Conservation (phyloP, 2,888 invertebrate genomes). For the Bibio marci region DNA sequence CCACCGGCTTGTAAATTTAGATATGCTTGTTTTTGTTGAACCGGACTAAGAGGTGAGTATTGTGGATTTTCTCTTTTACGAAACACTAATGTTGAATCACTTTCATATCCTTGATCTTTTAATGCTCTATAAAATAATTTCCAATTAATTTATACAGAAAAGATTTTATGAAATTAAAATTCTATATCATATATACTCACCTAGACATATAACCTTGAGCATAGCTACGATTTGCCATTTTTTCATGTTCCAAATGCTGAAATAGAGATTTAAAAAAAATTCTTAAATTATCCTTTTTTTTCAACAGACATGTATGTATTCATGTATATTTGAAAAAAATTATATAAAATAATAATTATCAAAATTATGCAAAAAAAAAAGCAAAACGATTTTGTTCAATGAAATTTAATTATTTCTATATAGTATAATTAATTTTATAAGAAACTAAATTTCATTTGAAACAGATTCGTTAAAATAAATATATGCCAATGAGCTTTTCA, state of each 20-base stretch:
- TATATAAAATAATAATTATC: not conserved
- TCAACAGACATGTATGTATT: too few species aligned
- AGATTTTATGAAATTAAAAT: not conserved
- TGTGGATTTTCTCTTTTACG: constrained; percentile 53
- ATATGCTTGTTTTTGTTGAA: constrained; percentile 73
- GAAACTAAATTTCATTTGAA: too few species aligned
- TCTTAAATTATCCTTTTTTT: too few species aligned
- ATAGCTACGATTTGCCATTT: constrained; percentile 41
- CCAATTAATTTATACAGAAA: not conserved
- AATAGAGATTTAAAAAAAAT: constrained; percentile 12
- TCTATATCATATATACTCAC: too few species aligned
- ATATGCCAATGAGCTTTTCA: too few species aligned
- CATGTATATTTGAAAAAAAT: too few species aligned
- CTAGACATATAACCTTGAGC: constrained; percentile 68
- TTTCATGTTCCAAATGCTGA: constrained; percentile 56
- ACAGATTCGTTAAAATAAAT: too few species aligned
- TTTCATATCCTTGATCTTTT: constrained; percentile 82
- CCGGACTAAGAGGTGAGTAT: constrained; percentile 50
- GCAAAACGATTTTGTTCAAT: too few species aligned
- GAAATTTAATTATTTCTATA: too few species aligned
- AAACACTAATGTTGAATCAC: constrained; percentile 77
- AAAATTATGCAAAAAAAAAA: too few species aligned
- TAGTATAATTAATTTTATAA: too few species aligned
- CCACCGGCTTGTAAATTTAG: constrained; percentile 83
- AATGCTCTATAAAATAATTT: constrained; percentile 40